Base-by-base conservation (phyloP, 2,797 vertebrate genomes). In the Cyprinodon diabolis region DNA sequence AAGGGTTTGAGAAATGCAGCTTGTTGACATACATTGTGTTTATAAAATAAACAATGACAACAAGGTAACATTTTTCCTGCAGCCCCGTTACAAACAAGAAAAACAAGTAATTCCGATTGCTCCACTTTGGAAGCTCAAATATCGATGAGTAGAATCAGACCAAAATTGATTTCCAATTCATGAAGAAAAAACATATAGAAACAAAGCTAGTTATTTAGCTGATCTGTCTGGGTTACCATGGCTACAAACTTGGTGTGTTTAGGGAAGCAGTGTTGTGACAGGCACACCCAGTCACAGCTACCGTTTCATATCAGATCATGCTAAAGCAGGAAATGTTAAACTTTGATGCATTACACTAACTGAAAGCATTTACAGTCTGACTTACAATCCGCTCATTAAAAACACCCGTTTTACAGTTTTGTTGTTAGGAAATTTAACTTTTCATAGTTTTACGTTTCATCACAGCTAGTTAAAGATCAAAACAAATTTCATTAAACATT, bases 271-370 rank as follows among this genome's bases (percentile, higher is more conserved):
- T 40, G 56, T 48, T 69, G 65, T 40, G n/a, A 74, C 72, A 74
- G 89, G 54, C 90, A 93, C 90, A 43, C 93, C 91, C 82, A 69
- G 51, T 52, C 40, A 63, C 37, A 23, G 68, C 69, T 80, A 71
- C 77, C 62, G 75, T 83, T 88, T 90, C 87, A 83, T 30, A 23
- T 43, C 62, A 48, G 87, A 83, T 74, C 52, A 19, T 35, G 52
- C 69, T 75, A 43, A 58, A 74, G 84, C 88, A 93, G 93, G 92
- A 95, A 92, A 87, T 91, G 63, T 82, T 72, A 51, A 79, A 85
- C 23, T 54, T 4, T 54, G 13, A 66, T 66, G 60, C 17, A n/a
- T n/a, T 40, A 8, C 8, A 65, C 21, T 13, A 37, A 40, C 5
- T 19, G 2, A 68, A 68, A 68, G 9, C 48, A 35, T 35, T 51